Base-by-base conservation (phyloP, 2,113 vertebrate species). In the Vimba vimba region DNA sequence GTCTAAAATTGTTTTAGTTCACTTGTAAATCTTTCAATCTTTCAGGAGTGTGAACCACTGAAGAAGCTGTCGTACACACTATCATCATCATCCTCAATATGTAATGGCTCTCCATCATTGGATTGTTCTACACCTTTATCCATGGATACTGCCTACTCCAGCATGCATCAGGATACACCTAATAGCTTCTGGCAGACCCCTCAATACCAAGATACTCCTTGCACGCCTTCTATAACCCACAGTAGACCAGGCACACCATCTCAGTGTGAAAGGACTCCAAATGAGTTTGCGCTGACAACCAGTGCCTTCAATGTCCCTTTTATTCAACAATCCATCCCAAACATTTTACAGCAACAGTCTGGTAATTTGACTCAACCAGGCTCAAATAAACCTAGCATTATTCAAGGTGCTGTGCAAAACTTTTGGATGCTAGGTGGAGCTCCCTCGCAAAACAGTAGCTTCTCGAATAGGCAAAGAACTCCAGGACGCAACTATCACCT, bases 101-200 rank as follows among this genome's bases (percentile, higher is more conserved):
- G 89, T 4, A 92, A 94, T 43, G 66, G 86, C 36, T 96, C 94
- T 81, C 98, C 97, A 87, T 97, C 97, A 1, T 95, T 94, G 86
- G 98, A 97, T 21, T 93, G 96, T 13, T 92, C 94, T 55, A 99
- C 98, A 0, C 97, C 98, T 0, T 96, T 98, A 85, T 99, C 98
- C 89, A 96, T 97, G 15, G 98, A 99, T 91, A 99, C 98, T 0
- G 97, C 97, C 86, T 99, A 99, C 89, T 99, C 97, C 92, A 99
- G 98, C 94, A 95, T 97, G 91, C 96, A 95, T 82, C 97, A 98
- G 50, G 98, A 98, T 88, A 99, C 98, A 7, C 98, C 98, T 0
- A 96, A 96, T 91, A 99, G 97, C 5, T 97, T 96, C 13, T 95
- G 96, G 83, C 95, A 97, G 64, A 99, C 97, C 0, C 97, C 97